Evolutionary conservation across 2,113 vertebrate genomes (phyloP), one percentile per base, ranked within the genome.

Genomic region (Ptilorrhoa leucosticta): DNA sequence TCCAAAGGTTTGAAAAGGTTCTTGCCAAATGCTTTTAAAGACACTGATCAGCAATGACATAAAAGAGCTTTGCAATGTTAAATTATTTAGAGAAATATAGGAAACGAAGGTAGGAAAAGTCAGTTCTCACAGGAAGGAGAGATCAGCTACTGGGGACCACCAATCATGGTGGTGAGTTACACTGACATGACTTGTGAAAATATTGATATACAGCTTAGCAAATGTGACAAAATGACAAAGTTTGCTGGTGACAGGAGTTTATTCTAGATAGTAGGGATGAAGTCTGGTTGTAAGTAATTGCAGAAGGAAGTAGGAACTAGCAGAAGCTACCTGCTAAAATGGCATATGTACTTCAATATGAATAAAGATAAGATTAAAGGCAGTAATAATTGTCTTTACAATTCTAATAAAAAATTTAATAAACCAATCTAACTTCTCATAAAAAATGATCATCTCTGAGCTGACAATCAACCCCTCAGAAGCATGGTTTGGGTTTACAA

Each of bases 331-430:
- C 48, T 80, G 31, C 76, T 58, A 83, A 95, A 89, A 86, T 60
- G 44, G 48, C 26, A 63, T 30, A 75, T 79, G 26, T 90, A 70
- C 19, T 88, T 85, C 30, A 79, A n/a, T 83, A 45, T 10, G 20
- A 88, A 85, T 63, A 83, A 85, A 94, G 15, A 40, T 44, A 94
- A 88, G 50, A 88, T 85, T 83, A 83, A 90, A 66, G 18, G 4
- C 40, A 91, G 42, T 77, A 91, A 89, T 64, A 81, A 87, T 89
- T 77, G 11, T 72, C 72, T 93, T 87, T 56, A 81, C 5, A 81
- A 60, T 72, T 96, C 45, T 83, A 95, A 89, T 72, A 87, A 80
- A 48, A 87, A 64, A 51, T 72, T 6, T 89, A 83, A 86, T 94
- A 86, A 88, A 71, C 39, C 23, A 31, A n/a, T 68, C 37, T 63